Percentiles rank a stretch among this genome's conserved stretches.
These are phyloP conservation scores for Pangasius larnaudii DNA, from an alignment of 2,797 vertebrate species.

Conservation along the genomic window DNA sequence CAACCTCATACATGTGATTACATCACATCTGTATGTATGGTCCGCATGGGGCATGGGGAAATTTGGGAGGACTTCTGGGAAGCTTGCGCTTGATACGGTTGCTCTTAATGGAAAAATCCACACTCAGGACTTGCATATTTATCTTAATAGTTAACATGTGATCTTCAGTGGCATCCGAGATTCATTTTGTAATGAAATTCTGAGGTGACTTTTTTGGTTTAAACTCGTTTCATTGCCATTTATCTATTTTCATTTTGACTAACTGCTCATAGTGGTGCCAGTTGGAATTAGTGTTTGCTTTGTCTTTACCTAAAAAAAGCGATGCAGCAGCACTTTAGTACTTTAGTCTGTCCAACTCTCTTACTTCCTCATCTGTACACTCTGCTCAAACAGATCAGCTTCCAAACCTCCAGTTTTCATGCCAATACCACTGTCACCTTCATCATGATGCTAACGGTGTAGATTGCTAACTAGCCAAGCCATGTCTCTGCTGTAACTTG, in stretches of 20 bases:
- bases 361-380: background rate
- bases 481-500: background rate
- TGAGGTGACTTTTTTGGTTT: background rate
- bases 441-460: background rate
- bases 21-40: conserved; percentile 55
- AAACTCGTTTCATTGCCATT: background rate
- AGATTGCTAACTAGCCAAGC: background rate
- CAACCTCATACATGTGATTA: conserved; percentile 71
- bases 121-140: background rate
- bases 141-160: background rate
- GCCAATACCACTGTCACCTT: background rate
- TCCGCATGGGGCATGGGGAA: conserved; percentile 53
- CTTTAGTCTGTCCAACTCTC: background rate
- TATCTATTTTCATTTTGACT: background rate
- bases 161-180: background rate
- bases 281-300: background rate
- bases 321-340: background rate
- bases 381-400: background rate
- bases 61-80: conserved; percentile 60
- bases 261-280: background rate
- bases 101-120: background rate
- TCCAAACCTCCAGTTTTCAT: background rate
- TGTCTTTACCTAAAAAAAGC: background rate
- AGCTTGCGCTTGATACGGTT: conserved; percentile 37
- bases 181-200: background rate